Evolutionary conservation across 2,888 invertebrate genomes (phyloP), one percentile per base, ranked within the genome.

Genomic region (Stenoptilia bipunctidactyla): DNA sequence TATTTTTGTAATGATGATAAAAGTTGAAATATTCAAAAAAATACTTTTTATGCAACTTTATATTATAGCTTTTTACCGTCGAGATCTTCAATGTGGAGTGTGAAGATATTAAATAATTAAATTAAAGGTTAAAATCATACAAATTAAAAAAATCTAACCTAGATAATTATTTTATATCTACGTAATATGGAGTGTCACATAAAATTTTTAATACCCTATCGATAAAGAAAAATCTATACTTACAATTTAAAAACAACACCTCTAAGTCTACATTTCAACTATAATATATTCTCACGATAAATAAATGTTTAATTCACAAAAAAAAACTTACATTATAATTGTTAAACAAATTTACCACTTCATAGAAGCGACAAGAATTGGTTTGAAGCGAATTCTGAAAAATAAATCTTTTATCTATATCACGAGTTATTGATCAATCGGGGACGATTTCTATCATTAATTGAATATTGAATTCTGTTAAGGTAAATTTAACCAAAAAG

Each of bases 291-390:
- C 30, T 55, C 59, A 55, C 46, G 56, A 61, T 67, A 56, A 55
- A 56, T 53, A 53, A 52, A 49, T 48, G 6, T 3, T 30, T 49
- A 47, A 45, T 12, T 30, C 10, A 30, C 30, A 55, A 57, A 51
- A 50, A 47, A 47, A 48, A 48, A 46, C 47, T 45, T 49, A 50
- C 40, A 55, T 55, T 54, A 50, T 6, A 42, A 39, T 53, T 58
- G 20, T 8, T 5, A 8, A 20, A 20, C 20, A 20, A 20, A 20
- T 20, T 20, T 8, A 5, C 8, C 66, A 56, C 80, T 80, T 79
- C 79, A 79, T 76, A 73, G 76, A 79, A 80, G 79, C 72, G 62
- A 68, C 53, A 34, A 8, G 33, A 12, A 8, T 25, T 25, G 25
- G n/a, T n/a, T n/a, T n/a, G n/a, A n/a, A n/a, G n/a, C n/a, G n/a